Evolutionary conservation across 2,113 vertebrate species (phyloP).

Genomic region (Silurus glanis): DNA sequence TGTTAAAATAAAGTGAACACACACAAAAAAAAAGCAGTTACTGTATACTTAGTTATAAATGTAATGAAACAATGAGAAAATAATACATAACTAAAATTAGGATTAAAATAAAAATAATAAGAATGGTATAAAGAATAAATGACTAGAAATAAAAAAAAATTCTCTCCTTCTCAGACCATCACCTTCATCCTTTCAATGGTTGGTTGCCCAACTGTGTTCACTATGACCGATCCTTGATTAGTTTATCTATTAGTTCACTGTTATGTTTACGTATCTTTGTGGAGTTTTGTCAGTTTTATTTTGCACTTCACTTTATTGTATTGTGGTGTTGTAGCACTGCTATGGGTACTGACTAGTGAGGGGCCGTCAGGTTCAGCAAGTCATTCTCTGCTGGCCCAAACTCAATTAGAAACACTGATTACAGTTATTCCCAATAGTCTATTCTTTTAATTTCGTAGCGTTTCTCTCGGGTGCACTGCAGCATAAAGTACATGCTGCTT

Average conservation of each 20-base stretch:
- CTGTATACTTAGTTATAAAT: not conserved
- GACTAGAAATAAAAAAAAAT: not conserved
- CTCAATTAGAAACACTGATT: no score
- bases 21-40: slow-evolving; percentile 24
- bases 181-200: not conserved
- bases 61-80: not conserved
- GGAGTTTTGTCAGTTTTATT: not conserved
- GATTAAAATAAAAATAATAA: not conserved
- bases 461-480: no score
- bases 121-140: not conserved
- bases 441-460: no score
- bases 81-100: not conserved
- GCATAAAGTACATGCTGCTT: no score
- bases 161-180: not conserved
- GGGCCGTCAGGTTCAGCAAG: no score
- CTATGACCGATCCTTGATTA: not conserved
- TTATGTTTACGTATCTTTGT: not conserved
- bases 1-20: slow-evolving; percentile 61
- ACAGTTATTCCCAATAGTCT: no score
- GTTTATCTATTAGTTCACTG: not conserved
- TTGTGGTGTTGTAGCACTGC: no score
- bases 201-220: not conserved
- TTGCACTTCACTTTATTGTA: not conserved
- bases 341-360: no score
- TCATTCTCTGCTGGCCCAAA: no score